These are phyloP conservation scores for Gallinago paraguaiae DNA, from an alignment of 2,113 vertebrate species.

Conservation along the genomic window DNA sequence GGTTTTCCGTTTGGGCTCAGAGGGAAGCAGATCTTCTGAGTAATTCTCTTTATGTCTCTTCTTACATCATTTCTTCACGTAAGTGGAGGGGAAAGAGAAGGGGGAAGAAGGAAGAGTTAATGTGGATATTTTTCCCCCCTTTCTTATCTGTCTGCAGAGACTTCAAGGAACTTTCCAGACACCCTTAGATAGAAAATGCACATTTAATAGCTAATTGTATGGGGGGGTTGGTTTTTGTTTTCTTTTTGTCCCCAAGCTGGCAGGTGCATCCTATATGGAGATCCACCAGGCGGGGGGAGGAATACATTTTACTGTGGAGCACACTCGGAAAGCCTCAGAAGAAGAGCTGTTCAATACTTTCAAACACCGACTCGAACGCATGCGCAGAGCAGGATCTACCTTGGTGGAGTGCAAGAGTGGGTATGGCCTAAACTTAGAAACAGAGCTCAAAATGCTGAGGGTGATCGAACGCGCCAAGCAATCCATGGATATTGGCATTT, in stretches of 20 bases:
- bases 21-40: neutral
- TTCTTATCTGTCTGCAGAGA: neutral
- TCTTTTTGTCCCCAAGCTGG: constrained; percentile 76
- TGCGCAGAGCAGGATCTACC: constrained; percentile 86
- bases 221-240: neutral
- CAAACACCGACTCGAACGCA: constrained; percentile 72
- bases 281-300: constrained; percentile 93
- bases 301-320: constrained; percentile 92
- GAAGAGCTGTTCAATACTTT: constrained; percentile 79
- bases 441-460: constrained; percentile 91
- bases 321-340: constrained; percentile 78
- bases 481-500: constrained; percentile 82
- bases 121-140: accelerated
- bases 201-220: neutral
- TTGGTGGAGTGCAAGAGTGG: constrained; percentile 98
- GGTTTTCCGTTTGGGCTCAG: neutral
- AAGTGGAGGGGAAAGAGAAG: neutral
- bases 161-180: neutral
- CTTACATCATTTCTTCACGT: neutral
- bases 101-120: neutral
- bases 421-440: constrained; percentile 86
- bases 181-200: neutral
- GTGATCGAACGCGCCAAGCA: constrained; percentile 82
- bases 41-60: neutral
- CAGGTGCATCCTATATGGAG: constrained; percentile 94